A percentile compares a stretch with the other conserved stretches of the same genome.
Evolutionary conservation across 2,113 vertebrate species (phyloP).

Genomic region (Spea bombifrons): DNA sequence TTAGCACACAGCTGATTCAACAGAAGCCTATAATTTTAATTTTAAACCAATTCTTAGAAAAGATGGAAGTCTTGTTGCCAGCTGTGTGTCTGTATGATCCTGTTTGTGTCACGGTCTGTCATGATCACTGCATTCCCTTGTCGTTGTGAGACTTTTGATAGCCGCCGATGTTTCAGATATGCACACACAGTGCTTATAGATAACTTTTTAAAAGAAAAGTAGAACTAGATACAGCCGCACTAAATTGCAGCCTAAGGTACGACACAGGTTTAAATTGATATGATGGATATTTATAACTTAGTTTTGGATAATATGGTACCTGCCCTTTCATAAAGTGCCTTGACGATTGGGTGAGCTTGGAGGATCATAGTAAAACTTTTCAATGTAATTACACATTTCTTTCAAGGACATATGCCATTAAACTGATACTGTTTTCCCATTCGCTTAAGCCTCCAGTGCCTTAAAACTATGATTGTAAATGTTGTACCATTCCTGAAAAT

Average conservation of each 20-base stretch:
- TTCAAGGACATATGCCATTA: neutral
- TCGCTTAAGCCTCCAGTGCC: constrained; percentile 35
- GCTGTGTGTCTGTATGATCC: constrained; percentile 13
- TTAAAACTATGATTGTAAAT: constrained; percentile 5
- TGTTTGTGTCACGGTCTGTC: constrained; percentile 5
- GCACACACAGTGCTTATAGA: neutral
- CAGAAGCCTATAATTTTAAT: constrained; percentile 14
- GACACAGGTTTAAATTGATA: neutral
- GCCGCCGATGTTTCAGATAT: neutral
- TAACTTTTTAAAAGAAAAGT: neutral
- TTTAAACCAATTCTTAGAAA: neutral
- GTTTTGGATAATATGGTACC: neutral
- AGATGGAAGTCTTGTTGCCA: neutral
- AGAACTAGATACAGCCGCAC: neutral
- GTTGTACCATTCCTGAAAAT: neutral
- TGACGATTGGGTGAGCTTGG: neutral
- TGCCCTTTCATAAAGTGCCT: constrained; percentile 25
- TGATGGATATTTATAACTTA: neutral
- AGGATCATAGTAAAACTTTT: neutral
- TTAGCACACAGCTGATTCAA: neutral
- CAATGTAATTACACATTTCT: neutral
- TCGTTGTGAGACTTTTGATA: no score
- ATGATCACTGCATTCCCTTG: neutral
- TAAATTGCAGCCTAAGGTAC: constrained; percentile 17
- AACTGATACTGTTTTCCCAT: neutral